Conservation (phyloP, 2,797 vertebrate genomes). For the Melanotaenia trifasciata region DNA sequence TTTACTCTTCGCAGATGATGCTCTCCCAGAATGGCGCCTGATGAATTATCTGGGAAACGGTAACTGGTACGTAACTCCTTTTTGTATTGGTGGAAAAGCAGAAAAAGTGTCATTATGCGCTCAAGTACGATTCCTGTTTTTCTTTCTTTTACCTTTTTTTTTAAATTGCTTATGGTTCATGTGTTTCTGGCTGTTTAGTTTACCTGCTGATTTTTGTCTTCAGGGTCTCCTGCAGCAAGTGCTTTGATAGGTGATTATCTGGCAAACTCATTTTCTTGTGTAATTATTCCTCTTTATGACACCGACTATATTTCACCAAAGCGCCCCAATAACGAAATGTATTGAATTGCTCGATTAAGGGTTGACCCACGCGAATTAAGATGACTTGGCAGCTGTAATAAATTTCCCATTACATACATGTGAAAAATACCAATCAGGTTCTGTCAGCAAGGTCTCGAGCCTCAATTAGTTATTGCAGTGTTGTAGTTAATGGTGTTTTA, state of each 20-base stretch:
- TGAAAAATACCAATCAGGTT: neutral
- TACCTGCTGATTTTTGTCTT: neutral
- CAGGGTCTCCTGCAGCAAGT: neutral
- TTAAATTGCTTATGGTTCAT: neutral
- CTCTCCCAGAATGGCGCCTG: constrained; percentile 60
- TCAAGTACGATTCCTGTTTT: too few relatives aligned
- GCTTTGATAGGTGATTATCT: neutral
- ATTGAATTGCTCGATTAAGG: constrained; percentile 39
- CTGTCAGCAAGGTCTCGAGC: neutral
- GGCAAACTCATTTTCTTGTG: neutral
- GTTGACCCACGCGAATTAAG: constrained; percentile 23
- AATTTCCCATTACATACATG: constrained; percentile 10
- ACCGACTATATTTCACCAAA: neutral
- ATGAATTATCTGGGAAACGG: constrained; percentile 64
- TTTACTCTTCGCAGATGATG: constrained; percentile 50
- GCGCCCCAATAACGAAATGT: constrained; percentile 3
- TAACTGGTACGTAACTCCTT: constrained; percentile 69
- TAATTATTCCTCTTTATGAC: neutral
- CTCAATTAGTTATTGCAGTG: neutral
- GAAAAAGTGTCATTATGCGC: neutral
- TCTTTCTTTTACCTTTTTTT: too few relatives aligned
- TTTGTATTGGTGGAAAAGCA: neutral
- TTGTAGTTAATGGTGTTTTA: constrained; percentile 4
- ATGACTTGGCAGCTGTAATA: neutral
- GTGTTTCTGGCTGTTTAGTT: neutral